Evolutionary conservation across 2,113 vertebrate genomes (phyloP).

Genomic region (Tonatia bakeri): DNA sequence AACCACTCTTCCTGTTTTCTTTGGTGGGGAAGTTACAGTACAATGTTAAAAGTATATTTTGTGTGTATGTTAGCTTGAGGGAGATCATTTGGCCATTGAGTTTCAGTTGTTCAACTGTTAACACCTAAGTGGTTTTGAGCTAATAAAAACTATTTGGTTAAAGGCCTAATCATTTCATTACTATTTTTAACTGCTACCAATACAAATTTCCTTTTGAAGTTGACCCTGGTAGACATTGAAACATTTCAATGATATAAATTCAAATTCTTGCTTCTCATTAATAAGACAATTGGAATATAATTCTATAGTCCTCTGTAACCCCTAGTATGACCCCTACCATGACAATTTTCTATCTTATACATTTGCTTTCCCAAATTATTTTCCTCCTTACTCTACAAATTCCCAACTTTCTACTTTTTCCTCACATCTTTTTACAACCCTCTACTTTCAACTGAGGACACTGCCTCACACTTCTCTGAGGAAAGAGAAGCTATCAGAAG

Average conservation of each 20-base stretch:
- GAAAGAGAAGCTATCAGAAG: neutral
- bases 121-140: neutral
- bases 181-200: conserved; percentile 27
- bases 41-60: neutral
- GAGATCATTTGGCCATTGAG: neutral
- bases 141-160: neutral
- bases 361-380: neutral
- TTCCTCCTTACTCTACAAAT: conserved; percentile 16
- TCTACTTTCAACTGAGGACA: neutral
- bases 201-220: conserved; percentile 22
- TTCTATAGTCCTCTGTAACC: neutral
- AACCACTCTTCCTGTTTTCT: conserved; percentile 46
- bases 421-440: neutral
- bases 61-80: neutral
- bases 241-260: conserved; percentile 15
- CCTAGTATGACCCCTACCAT: neutral
- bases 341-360: neutral
- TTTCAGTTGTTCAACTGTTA: neutral
- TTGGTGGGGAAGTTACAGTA: neutral
- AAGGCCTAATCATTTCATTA: neutral
- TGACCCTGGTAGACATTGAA: neutral
- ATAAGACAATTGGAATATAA: conserved; percentile 15
- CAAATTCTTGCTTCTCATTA: neutral
- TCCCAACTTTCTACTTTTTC: neutral
- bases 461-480: neutral